These are phyloP conservation scores for Orcinus orca DNA, from an alignment of 2,113 vertebrate genomes.

Conservation along the genomic window DNA sequence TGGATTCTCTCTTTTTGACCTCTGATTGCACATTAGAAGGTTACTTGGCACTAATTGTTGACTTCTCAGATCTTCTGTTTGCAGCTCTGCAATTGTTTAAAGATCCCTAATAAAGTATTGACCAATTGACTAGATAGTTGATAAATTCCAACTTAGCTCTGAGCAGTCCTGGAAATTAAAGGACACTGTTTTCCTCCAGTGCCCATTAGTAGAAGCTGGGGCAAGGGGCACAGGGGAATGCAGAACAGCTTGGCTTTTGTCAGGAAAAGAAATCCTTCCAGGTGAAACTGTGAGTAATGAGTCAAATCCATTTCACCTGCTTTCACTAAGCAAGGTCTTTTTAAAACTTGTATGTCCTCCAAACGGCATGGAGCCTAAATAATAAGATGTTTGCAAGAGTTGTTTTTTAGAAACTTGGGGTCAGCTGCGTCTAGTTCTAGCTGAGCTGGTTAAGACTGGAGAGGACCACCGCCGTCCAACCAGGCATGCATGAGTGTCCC, in stretches of 20 bases:
- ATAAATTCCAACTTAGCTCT: background rate
- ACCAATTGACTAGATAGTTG: slow-evolving; percentile 39
- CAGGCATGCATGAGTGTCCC: fast-evolving
- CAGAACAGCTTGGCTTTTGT: background rate
- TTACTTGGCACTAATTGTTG: slow-evolving; percentile 48
- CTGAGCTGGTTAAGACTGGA: background rate
- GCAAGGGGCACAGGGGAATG: background rate
- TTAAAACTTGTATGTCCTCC: background rate
- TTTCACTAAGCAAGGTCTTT: background rate
- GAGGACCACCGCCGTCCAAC: background rate
- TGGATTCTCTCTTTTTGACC: background rate
- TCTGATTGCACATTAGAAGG: background rate
- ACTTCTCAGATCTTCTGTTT: background rate
- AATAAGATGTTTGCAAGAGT: background rate
- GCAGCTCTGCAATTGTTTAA: slow-evolving; percentile 14
- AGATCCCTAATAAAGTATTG: slow-evolving; percentile 43
- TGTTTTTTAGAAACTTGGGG: background rate
- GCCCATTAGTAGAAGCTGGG: background rate
- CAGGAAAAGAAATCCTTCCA: background rate
- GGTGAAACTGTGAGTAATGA: background rate
- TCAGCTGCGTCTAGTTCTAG: background rate
- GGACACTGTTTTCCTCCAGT: background rate
- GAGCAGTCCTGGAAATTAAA: background rate
- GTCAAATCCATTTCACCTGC: background rate
- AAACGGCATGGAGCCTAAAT: background rate